These are phyloP conservation scores for Agrochola lychnidis DNA, from an alignment of 2,888 invertebrate species.

Conservation along the genomic window DNA sequence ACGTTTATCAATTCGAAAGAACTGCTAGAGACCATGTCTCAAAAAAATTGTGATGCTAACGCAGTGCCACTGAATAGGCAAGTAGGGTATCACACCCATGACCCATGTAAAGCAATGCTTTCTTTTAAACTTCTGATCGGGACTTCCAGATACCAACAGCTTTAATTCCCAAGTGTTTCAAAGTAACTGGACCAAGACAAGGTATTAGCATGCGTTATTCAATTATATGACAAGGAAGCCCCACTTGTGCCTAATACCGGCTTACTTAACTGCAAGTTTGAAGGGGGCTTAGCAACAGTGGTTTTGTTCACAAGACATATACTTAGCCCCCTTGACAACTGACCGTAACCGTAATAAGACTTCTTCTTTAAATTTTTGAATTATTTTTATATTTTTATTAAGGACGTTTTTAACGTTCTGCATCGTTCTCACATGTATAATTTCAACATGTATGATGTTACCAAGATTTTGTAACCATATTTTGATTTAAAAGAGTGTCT, in stretches of 20 bases:
- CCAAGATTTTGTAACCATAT: too few species aligned
- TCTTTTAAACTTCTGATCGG: background rate
- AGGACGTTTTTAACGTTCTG: too few species aligned
- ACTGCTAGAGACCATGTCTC: too few species aligned
- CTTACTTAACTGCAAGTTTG: slow-evolving; percentile 35
- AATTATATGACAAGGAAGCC: slow-evolving; percentile 63
- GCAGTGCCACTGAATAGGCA: too few species aligned
- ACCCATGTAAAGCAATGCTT: background rate
- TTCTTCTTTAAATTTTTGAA: slow-evolving; percentile 8
- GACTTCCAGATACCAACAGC: slow-evolving; percentile 9
- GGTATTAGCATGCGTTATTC: slow-evolving; percentile 53
- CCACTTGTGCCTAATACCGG: slow-evolving; percentile 34
- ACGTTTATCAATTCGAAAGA: too few species aligned
- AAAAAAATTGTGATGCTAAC: too few species aligned
- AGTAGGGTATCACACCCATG: background rate
- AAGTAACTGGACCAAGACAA: slow-evolving; percentile 9
- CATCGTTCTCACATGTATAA: too few species aligned
- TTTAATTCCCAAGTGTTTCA: slow-evolving; percentile 4
- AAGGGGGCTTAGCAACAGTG: slow-evolving; percentile 41
- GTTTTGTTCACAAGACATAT: slow-evolving; percentile 35
- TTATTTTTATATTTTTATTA: too few species aligned
- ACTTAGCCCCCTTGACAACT: slow-evolving; percentile 24
- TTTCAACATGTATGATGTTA: too few species aligned
- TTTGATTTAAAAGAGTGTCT: too few species aligned
- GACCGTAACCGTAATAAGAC: slow-evolving; percentile 24